Conservation (phyloP, 2,113 vertebrate species). For the Xiphophorus hellerii region DNA sequence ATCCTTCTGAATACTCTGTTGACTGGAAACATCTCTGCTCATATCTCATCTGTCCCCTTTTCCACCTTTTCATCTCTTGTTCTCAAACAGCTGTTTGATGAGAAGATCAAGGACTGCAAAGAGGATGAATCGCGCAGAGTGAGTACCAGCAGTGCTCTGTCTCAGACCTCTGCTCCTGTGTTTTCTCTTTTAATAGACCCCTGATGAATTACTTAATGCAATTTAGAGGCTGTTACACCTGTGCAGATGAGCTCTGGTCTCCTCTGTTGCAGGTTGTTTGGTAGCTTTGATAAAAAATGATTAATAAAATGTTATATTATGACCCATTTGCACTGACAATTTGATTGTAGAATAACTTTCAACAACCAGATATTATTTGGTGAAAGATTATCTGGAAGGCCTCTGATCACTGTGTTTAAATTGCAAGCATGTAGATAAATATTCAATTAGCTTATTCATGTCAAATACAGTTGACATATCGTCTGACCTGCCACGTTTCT, state of each 20-base stretch:
- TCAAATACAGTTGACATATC: background rate
- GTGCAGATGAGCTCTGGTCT: background rate
- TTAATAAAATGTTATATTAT: background rate
- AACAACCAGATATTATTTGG: background rate
- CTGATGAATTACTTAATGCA: background rate
- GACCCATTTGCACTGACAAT: background rate
- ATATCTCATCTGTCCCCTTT: background rate
- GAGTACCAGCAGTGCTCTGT: constrained; percentile 74
- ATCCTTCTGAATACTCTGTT: constrained; percentile 4
- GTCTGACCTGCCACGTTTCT: too few relatives aligned
- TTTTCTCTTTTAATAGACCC: constrained; percentile 33
- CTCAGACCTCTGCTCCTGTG: constrained; percentile 7
- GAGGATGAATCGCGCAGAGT: constrained; percentile 98
- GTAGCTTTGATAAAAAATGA: background rate
- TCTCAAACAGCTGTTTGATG: constrained; percentile 92
- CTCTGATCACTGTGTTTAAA: background rate
- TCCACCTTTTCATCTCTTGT: constrained; percentile 33
- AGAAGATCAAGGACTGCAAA: constrained; percentile 97
- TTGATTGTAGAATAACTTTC: background rate
- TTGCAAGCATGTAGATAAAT: background rate
- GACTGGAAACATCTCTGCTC: constrained; percentile 2
- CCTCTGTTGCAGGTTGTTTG: background rate
- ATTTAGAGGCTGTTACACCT: background rate
- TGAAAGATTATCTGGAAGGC: background rate
- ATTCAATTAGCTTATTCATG: background rate